phyloP scores from a whole-genome alignment of 2,113 vertebrate genomes.

The Centrocercus urophasianus region DNA sequence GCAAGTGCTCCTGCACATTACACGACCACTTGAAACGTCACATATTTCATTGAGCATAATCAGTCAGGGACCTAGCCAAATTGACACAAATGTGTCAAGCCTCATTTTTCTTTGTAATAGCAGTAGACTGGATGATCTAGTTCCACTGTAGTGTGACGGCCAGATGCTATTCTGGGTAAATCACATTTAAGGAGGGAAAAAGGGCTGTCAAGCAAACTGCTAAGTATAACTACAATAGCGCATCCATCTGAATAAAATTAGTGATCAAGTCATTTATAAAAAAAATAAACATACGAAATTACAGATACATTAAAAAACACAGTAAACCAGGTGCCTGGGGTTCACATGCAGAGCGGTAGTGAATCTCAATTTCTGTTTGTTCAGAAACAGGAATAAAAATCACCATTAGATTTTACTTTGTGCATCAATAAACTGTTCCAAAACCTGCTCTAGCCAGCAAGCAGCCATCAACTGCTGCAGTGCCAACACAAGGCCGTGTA shows the following conservation, averaged over 20 bases:
- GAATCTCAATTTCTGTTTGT: background rate
- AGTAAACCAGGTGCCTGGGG: background rate
- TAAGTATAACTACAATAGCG: background rate
- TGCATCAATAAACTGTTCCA: background rate
- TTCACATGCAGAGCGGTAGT: background rate
- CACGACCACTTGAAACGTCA: constrained; percentile 29
- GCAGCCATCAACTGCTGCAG: background rate
- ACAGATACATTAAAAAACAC: background rate
- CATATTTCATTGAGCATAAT: constrained; percentile 42
- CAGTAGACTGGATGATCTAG: constrained; percentile 42
- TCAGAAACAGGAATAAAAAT: background rate
- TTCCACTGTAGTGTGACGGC: background rate
- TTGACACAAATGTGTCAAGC: constrained; percentile 48
- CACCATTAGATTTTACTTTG: background rate
- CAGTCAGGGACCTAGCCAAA: constrained; percentile 59
- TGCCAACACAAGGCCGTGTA: background rate
- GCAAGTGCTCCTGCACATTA: background rate
- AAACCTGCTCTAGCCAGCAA: background rate
- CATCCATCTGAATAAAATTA: background rate
- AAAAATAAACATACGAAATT: background rate
- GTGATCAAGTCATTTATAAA: background rate
- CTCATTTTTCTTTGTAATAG: constrained; percentile 58
- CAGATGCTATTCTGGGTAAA: constrained; percentile 45
- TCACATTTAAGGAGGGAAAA: constrained; percentile 10
- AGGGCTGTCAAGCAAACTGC: background rate